These are phyloP conservation scores for Pilophorus perplexus DNA, from an alignment of 2,888 invertebrate genomes.

Conservation along the genomic window DNA sequence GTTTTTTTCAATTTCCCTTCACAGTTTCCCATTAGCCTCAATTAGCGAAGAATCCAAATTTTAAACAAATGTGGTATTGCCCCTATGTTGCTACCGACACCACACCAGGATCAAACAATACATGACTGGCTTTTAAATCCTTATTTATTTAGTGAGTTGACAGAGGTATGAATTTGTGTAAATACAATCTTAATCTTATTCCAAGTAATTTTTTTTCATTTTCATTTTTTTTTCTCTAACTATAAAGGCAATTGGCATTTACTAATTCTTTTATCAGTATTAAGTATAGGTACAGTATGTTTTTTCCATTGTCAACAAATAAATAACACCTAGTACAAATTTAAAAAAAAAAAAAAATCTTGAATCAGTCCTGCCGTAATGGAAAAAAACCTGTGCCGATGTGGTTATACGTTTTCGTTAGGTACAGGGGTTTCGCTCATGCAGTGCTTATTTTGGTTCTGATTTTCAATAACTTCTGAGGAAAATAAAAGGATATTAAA, in stretches of 20 bases:
- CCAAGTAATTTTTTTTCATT: conserved; percentile 15
- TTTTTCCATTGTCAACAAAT: conserved; percentile 23
- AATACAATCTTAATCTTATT: conserved; percentile 47
- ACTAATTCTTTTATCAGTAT: conserved; percentile 44
- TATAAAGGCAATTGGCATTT: conserved; percentile 48
- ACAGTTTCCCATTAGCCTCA: too few species aligned
- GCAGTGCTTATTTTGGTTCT: not conserved
- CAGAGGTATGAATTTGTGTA: conserved; percentile 48
- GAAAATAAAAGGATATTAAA: too few species aligned
- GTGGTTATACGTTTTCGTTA: too few species aligned
- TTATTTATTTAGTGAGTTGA: conserved; percentile 47
- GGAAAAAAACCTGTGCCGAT: not conserved
- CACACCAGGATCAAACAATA: too few species aligned
- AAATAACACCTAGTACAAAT: conserved; percentile 37
- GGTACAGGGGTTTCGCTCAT: not conserved
- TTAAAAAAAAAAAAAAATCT: too few species aligned
- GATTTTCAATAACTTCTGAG: not conserved
- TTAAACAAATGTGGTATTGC: too few species aligned
- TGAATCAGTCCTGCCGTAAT: conserved; percentile 28
- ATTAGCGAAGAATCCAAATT: too few species aligned
- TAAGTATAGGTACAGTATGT: conserved; percentile 41
- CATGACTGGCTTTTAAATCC: conserved; percentile 14
- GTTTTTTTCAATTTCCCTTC: too few species aligned
- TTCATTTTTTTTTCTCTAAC: conserved; percentile 44
- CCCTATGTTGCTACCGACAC: too few species aligned